These are phyloP conservation scores for Slavum lentiscoides DNA, from an alignment of 2,888 invertebrate genomes.

Conservation along the genomic window DNA sequence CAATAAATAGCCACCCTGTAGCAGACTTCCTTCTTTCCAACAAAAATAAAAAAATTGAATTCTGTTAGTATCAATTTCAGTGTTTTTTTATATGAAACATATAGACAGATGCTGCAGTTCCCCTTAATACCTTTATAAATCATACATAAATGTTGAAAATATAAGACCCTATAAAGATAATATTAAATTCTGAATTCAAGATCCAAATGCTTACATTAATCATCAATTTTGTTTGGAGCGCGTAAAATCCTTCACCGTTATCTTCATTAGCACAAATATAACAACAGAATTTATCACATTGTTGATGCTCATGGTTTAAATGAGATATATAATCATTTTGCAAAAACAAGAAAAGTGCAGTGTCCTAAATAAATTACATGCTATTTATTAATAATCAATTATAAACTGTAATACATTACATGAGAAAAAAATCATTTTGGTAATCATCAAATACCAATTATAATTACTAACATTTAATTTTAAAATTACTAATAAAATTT, in stretches of 20 bases:
- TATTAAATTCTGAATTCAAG: background rate
- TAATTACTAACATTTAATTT: too few relatives aligned
- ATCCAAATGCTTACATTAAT: conserved; percentile 14
- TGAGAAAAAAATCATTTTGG: background rate
- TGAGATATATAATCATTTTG: conserved; percentile 9
- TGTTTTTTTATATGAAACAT: too few relatives aligned
- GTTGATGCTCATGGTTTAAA: conserved; percentile 22
- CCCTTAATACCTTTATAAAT: background rate
- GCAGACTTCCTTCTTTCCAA: too few relatives aligned
- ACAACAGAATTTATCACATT: conserved; percentile 40
- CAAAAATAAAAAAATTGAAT: too few relatives aligned
- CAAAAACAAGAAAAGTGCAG: conserved; percentile 21
- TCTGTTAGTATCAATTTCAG: too few relatives aligned
- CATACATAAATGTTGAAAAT: background rate
- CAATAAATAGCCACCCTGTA: too few relatives aligned
- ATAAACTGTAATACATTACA: background rate
- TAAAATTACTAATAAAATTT: too few relatives aligned
- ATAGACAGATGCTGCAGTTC: too few relatives aligned
- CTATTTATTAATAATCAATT: background rate
- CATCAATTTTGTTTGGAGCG: conserved; percentile 21
- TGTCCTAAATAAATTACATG: conserved; percentile 15
- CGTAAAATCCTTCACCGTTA: conserved; percentile 16
- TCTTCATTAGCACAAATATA: conserved; percentile 33
- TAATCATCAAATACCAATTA: too few relatives aligned
- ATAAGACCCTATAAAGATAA: background rate